Evolutionary conservation across 2,113 vertebrate species (phyloP).

Genomic region (Sinocyclocheilus rhinocerous): DNA sequence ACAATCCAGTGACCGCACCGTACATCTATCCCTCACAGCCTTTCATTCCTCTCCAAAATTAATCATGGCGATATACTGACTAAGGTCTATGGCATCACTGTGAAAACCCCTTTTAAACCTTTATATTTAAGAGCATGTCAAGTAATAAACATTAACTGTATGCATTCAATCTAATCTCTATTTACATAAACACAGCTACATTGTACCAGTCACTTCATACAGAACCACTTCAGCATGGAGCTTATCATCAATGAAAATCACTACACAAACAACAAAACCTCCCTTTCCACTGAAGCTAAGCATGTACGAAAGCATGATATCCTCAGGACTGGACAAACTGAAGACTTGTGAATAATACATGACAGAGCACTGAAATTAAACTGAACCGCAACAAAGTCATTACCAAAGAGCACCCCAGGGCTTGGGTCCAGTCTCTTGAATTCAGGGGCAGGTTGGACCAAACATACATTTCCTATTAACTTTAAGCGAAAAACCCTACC

Average conservation of each 20-base stretch:
- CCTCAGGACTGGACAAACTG: background rate
- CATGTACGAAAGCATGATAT: background rate
- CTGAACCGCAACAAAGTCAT: constrained; percentile 43
- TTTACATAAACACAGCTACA: background rate
- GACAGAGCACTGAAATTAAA: constrained; percentile 11
- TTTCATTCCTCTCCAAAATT: too few species aligned
- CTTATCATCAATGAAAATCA: constrained; percentile 3
- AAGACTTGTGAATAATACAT: background rate
- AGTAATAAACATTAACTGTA: background rate
- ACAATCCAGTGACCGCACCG: background rate
- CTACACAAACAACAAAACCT: constrained; percentile 7
- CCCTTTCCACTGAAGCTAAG: background rate
- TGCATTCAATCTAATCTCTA: background rate
- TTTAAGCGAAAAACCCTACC: background rate
- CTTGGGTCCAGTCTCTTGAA: constrained; percentile 10
- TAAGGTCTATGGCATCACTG: too few species aligned
- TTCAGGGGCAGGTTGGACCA: background rate
- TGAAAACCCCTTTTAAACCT: too few species aligned
- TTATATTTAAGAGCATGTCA: too few species aligned
- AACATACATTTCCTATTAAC: constrained; percentile 19
- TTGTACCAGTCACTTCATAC: background rate
- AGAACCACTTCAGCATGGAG: background rate
- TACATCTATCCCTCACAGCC: background rate
- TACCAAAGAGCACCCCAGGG: background rate
- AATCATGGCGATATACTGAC: too few species aligned